A percentile compares a stretch with the other conserved stretches of the same genome.
Evolutionary conservation across 2,888 invertebrate genomes (phyloP).

Genomic region (Azorinus chamasolen): DNA sequence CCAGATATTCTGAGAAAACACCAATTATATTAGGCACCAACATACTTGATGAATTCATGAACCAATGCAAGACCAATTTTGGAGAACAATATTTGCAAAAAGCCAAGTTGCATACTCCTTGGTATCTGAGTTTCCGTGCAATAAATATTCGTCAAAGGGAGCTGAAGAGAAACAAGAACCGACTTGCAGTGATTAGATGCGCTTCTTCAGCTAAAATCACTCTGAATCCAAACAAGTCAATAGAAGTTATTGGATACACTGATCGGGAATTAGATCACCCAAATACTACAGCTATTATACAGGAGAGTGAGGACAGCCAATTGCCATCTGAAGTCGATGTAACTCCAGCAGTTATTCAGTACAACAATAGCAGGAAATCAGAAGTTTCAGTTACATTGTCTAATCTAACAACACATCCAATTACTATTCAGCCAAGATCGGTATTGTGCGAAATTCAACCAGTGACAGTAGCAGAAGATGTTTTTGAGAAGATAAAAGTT

Average conservation of each 20-base stretch:
- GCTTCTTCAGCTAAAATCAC: not conserved
- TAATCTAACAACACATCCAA: too few species aligned
- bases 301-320: slow-evolving; percentile 4
- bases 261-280: slow-evolving; percentile 10
- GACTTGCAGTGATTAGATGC: slow-evolving; percentile 20
- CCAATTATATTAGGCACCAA: slow-evolving; percentile 57
- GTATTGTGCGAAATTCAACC: too few species aligned
- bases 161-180: slow-evolving; percentile 18
- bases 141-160: slow-evolving; percentile 10
- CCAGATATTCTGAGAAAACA: slow-evolving; percentile 25
- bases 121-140: slow-evolving; percentile 37
- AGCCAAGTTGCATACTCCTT: slow-evolving; percentile 33
- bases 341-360: slow-evolving; percentile 19
- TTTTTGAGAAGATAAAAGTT: too few species aligned
- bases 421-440: too few species aligned
- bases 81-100: slow-evolving; percentile 47
- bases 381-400: too few species aligned
- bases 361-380: not conserved
- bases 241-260: slow-evolving; percentile 7
- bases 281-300: slow-evolving; percentile 19
- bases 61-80: slow-evolving; percentile 19
- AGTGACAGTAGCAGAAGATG: too few species aligned
- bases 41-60: slow-evolving; percentile 28
- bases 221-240: slow-evolving; percentile 3
- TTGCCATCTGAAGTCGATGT: slow-evolving; percentile 16